phyloP scores from a whole-genome alignment of 37 sponge, comb jelly and placozoan genomes.

The Dysidea cf. avara region DNA sequence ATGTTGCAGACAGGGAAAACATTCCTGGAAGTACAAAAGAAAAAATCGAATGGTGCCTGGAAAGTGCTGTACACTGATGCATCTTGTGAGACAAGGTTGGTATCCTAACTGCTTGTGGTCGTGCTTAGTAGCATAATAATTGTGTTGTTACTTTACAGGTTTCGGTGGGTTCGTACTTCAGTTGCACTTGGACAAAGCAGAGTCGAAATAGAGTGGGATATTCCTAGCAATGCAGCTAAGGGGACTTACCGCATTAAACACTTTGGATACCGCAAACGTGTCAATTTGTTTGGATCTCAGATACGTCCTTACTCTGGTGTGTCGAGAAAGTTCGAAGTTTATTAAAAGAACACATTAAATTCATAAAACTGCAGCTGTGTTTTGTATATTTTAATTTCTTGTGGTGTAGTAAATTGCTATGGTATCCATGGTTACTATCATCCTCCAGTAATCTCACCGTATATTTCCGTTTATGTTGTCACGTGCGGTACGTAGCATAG shows the following conservation, averaged over 20 bases:
- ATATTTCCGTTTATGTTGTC: too few relatives aligned
- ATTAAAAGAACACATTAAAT: too few relatives aligned
- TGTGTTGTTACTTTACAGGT: too few relatives aligned
- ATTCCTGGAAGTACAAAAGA: conserved; percentile 73
- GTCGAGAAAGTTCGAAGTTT: conserved; percentile 37
- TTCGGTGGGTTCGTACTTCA: conserved; percentile 65
- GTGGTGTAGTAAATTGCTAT: too few relatives aligned
- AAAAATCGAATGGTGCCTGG: conserved; percentile 56
- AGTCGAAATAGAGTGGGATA: conserved; percentile 79
- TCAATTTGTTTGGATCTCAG: conserved; percentile 7
- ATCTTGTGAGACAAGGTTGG: conserved; percentile 77
- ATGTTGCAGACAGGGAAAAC: conserved; percentile 43
- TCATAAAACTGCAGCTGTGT: too few relatives aligned
- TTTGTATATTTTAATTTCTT: too few relatives aligned
- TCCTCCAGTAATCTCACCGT: too few relatives aligned
- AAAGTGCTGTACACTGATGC: conserved; percentile 63
- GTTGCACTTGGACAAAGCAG: conserved; percentile 44
- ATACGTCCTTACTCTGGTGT: conserved; percentile 46
- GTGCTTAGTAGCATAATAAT: too few relatives aligned
- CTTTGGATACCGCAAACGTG: conserved; percentile 68
- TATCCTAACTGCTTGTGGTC: too few relatives aligned
- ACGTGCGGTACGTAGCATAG: too few relatives aligned
- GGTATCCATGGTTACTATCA: too few relatives aligned
- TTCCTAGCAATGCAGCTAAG: conserved; percentile 35
- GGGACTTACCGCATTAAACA: conserved; percentile 86